Base-by-base conservation (phyloP, 2,888 invertebrate genomes). In the Oscheius sp. region DNA sequence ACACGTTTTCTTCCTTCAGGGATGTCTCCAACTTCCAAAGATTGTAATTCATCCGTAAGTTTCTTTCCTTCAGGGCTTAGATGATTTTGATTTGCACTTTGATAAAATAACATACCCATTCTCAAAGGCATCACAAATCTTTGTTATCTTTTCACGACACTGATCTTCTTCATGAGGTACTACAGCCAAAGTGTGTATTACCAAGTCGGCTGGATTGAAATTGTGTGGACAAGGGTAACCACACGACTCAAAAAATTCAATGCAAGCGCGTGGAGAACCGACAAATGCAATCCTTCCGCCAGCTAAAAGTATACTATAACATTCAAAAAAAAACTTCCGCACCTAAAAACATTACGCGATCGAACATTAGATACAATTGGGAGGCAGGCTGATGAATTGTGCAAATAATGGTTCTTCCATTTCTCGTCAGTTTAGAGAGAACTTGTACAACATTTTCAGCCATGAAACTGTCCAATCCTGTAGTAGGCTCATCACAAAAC, bases 401-500 rank as follows among this genome's bases (percentile, higher is more conserved):
- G 77, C 88, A 88, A n/a, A 88, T 80, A 43, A 88, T 81, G 13
- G 88, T 87, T 56, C 82, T 69, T n/a, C 87, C 86, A 16, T 76
- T 71, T 52, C 76, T 72, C 0, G 87, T 84, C 53, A 88, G 73
- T 55, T 75, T 78, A 70, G 87, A 85, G 64, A 91, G 83, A 0
- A 94, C 93, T 89, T 93, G 93, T 21, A 95, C 93, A 1, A 97
- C 95, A 27, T 80, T 79, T 74, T 94, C 93, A 0, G 98, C 97
- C 95, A 96, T 97, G 87, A 94, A 96, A 0, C 96, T 95, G 89
- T 98, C 98, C 73, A 98, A 91, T 0, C 97, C 87, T n/a, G 76
- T 81, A 1, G 97, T 98, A 0, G 97, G 97, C 87, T 98, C 98
- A 87, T 98, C 98, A 89, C 96, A 96, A 89, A 98, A 95, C 92